Conservation (phyloP, 2,113 vertebrate species). For the Poecilia latipinna region DNA sequence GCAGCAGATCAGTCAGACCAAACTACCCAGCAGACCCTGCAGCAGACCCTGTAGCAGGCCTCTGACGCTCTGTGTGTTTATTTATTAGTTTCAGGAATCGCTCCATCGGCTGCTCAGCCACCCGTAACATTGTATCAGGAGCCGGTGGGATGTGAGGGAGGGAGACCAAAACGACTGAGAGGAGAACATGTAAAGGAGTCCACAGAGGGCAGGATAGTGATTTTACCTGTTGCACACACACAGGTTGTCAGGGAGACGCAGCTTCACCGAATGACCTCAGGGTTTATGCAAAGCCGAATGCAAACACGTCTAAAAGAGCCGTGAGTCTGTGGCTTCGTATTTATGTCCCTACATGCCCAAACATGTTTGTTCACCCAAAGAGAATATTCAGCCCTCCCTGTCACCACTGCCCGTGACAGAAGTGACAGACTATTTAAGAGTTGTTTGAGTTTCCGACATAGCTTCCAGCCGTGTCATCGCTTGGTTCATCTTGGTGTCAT, state of each 20-base stretch:
- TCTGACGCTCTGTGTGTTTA: conserved; percentile 51
- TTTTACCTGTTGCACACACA: neutral
- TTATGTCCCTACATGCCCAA: conserved; percentile 27
- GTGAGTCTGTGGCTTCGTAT: conserved; percentile 14
- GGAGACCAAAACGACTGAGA: neutral
- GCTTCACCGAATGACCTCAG: conserved; percentile 39
- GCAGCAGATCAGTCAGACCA: conserved; percentile 33
- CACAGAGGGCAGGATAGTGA: conserved; percentile 3
- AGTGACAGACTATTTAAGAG: conserved; percentile 37
- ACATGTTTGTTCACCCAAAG: conserved; percentile 30
- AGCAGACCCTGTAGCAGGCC: conserved; percentile 48
- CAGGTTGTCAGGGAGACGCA: conserved; percentile 30
- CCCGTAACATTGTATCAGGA: conserved; percentile 33
- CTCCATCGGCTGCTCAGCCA: conserved; percentile 57
- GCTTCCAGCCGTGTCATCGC: conserved; percentile 40
- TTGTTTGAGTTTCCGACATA: conserved; percentile 14
- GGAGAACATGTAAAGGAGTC: neutral
- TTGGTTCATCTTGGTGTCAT: conserved; percentile 11
- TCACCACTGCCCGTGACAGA: conserved; percentile 17
- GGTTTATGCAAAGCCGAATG: conserved; percentile 61
- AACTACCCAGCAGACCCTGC: conserved; percentile 62
- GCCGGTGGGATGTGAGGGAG: neutral
- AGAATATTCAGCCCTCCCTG: neutral
- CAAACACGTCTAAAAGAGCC: conserved; percentile 35
- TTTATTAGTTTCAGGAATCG: conserved; percentile 40